A percentile compares a stretch with the other conserved stretches of the same genome.
Conservation (phyloP, 2,797 vertebrate species). For the Sebastes minor region DNA sequence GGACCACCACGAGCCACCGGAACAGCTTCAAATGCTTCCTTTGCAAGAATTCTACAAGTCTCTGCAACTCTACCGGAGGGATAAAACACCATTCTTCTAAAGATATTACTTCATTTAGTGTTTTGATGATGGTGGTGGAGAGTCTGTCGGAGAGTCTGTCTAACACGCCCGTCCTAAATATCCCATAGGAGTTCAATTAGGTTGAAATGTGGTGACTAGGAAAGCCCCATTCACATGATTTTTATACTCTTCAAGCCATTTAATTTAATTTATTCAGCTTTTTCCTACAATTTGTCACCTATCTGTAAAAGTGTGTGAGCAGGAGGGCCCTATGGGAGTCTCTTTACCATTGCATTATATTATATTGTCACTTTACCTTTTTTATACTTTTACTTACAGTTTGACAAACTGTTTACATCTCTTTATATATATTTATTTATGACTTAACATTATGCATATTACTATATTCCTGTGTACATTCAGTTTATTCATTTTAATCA, state of each 20-base stretch:
- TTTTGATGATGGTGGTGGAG: neutral
- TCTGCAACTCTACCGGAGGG: neutral
- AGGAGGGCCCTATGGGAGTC: rapidly evolving
- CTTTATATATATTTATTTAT: neutral
- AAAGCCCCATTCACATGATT: neutral
- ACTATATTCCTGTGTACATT: neutral
- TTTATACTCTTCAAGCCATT: neutral
- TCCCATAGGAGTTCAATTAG: neutral
- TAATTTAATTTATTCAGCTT: neutral
- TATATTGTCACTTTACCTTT: neutral
- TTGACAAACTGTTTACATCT: neutral
- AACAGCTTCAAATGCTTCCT: neutral
- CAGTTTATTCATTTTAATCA: neutral
- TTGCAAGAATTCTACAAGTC: neutral
- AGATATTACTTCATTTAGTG: neutral
- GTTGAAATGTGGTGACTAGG: neutral
- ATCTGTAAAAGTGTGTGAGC: neutral
- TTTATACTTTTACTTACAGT: no score
- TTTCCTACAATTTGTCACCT: neutral
- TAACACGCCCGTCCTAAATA: neutral
- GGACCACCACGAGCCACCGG: neutral
- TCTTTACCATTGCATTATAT: neutral
- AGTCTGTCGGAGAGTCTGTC: no score
- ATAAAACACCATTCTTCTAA: neutral
- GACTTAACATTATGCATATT: neutral